These are phyloP conservation scores for Cossypha polioptera DNA, from an alignment of 2,797 vertebrate genomes.

Conservation along the genomic window DNA sequence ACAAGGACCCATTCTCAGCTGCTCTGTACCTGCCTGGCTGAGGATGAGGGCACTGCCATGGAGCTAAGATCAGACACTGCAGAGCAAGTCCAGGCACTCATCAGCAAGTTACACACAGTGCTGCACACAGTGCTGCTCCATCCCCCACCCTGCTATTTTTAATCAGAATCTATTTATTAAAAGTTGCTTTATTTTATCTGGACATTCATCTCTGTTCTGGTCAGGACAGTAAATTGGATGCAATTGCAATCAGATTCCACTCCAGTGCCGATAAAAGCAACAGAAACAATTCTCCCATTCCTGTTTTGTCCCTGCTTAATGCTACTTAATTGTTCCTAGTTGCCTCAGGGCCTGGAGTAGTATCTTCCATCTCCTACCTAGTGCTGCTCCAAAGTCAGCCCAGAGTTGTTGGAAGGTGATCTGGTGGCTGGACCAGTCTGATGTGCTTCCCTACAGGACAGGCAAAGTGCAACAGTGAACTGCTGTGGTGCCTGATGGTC, in stretches of 20 bases:
- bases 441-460: background rate
- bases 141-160: background rate
- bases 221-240: background rate
- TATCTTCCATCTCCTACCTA: background rate
- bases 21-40: background rate
- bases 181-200: background rate
- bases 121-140: background rate
- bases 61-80: rapidly evolving
- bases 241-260: background rate
- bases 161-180: background rate
- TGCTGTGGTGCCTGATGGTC: background rate
- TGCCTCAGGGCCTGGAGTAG: background rate
- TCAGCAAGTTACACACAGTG: background rate
- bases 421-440: background rate
- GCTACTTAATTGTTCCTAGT: background rate
- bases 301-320: background rate
- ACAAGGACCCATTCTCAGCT: background rate
- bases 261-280: background rate
- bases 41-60: background rate
- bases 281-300: background rate
- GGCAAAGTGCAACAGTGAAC: background rate
- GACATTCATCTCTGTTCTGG: background rate
- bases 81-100: background rate
- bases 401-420: background rate
- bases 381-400: background rate